phyloP scores from a whole-genome alignment of 2,113 vertebrate genomes.

The Eolophus roseicapilla region DNA sequence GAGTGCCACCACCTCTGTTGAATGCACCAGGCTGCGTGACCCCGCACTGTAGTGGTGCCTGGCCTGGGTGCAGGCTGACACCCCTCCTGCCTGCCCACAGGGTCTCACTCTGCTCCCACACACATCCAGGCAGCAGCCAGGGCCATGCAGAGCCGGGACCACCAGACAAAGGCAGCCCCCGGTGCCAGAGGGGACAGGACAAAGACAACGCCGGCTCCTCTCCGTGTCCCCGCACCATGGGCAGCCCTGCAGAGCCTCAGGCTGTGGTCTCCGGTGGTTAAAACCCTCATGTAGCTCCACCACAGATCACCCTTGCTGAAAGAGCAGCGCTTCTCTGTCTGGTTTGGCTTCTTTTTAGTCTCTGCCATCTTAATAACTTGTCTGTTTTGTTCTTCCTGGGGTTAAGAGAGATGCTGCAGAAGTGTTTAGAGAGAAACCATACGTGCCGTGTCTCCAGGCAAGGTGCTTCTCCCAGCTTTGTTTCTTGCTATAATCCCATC shows the following conservation, averaged over 20 bases:
- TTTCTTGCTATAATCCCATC: not conserved
- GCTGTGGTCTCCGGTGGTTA: not conserved
- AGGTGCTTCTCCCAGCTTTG: conserved; percentile 51
- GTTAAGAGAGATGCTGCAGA: not conserved
- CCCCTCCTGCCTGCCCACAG: not conserved
- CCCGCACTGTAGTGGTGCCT: fast-evolving
- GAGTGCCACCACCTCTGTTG: not conserved
- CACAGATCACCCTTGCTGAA: not conserved
- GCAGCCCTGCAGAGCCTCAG: not conserved
- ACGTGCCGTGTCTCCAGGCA: not conserved
- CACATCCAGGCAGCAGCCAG: not conserved
- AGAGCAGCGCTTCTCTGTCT: not conserved
- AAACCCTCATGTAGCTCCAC: fast-evolving
- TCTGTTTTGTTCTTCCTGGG: not conserved
- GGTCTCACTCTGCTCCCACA: not conserved
- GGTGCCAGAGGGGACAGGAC: not conserved
- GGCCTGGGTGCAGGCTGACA: not conserved
- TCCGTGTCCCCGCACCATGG: fast-evolving
- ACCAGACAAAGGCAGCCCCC: conserved; percentile 22
- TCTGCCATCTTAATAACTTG: conserved; percentile 16
- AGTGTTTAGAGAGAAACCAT: not conserved
- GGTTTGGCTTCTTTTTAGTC: not conserved
- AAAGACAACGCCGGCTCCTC: not conserved
- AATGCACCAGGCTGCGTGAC: fast-evolving
- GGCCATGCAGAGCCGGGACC: fast-evolving